These are phyloP conservation scores for Sylvilagus floridanus DNA, from an alignment of 2,797 vertebrate genomes.

Conservation along the genomic window DNA sequence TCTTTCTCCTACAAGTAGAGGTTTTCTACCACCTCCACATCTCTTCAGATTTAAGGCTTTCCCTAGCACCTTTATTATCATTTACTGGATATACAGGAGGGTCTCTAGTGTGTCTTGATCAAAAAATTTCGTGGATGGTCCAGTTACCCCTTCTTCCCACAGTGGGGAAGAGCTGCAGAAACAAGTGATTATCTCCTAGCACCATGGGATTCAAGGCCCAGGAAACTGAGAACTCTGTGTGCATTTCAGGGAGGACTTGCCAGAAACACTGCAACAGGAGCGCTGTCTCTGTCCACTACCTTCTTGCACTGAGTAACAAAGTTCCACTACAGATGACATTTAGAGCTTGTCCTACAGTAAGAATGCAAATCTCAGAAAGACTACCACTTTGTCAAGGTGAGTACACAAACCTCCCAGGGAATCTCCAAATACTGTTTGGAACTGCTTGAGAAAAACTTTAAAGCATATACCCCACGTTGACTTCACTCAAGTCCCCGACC, in stretches of 20 bases:
- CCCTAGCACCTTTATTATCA: conserved; percentile 75
- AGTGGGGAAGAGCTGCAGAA: conserved; percentile 61
- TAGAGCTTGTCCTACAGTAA: conserved; percentile 63
- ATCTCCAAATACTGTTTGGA: conserved; percentile 73
- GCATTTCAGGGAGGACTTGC: conserved; percentile 43
- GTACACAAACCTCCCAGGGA: conserved; percentile 70
- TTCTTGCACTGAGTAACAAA: conserved; percentile 29
- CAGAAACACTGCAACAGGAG: conserved; percentile 49
- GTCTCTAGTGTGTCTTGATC: conserved; percentile 61
- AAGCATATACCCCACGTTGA: conserved; percentile 71
- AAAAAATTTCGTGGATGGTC: conserved; percentile 38
- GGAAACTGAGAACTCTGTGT: conserved; percentile 43
- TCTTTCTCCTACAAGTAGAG: conserved; percentile 38
- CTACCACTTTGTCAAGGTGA: conserved; percentile 42
- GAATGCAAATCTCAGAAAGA: conserved; percentile 50
- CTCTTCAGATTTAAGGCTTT: conserved; percentile 61
- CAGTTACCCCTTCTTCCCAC: conserved; percentile 38
- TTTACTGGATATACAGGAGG: conserved; percentile 62
- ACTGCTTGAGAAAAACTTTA: conserved; percentile 75
- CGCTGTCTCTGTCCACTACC: conserved; percentile 59
- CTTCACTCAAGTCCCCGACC: conserved; percentile 67
- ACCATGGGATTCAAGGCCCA: conserved; percentile 65
- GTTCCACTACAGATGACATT: background rate
- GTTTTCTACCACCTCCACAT: background rate
- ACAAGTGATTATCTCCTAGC: conserved; percentile 58